A percentile compares a stretch with the other conserved stretches of the same genome.
Evolutionary conservation across 2,797 vertebrate species (phyloP).

Genomic region (Glyptemys insculpta): DNA sequence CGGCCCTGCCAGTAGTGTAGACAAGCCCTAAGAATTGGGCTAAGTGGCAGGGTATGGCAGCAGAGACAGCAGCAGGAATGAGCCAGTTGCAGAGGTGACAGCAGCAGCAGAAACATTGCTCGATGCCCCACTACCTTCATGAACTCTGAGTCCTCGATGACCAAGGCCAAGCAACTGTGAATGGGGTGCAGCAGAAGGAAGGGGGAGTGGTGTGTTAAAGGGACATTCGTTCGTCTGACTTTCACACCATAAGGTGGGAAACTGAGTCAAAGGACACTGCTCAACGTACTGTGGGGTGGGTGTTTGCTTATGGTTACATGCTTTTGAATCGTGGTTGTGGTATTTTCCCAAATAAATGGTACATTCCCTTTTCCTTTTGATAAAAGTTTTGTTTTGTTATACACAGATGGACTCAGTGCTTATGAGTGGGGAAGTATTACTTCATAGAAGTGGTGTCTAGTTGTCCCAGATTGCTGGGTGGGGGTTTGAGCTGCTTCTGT

Average conservation of each 20-base stretch:
- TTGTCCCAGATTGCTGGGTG: not conserved
- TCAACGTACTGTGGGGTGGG: not conserved
- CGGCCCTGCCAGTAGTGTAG: too few species aligned
- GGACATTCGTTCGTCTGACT: not conserved
- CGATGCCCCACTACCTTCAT: too few species aligned
- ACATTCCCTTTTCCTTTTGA: not conserved
- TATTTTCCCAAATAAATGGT: not conserved
- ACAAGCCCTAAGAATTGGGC: not conserved
- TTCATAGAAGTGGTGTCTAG: not conserved
- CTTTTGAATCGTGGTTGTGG: not conserved
- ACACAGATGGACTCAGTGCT: not conserved
- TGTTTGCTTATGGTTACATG: not conserved
- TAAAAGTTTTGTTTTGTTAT: not conserved
- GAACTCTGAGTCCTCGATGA: not conserved
- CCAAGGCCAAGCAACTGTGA: not conserved
- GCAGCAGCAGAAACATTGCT: too few species aligned
- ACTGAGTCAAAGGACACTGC: not conserved
- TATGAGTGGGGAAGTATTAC: not conserved
- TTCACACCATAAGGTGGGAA: not conserved
- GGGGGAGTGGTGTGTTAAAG: not conserved
- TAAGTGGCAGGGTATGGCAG: not conserved
- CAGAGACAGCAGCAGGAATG: not conserved
- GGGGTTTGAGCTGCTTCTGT: not conserved
- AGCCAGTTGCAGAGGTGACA: not conserved
- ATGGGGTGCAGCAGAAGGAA: not conserved